phyloP scores from a whole-genome alignment of 2,797 vertebrate species.

The Apogon hyalosoma region DNA sequence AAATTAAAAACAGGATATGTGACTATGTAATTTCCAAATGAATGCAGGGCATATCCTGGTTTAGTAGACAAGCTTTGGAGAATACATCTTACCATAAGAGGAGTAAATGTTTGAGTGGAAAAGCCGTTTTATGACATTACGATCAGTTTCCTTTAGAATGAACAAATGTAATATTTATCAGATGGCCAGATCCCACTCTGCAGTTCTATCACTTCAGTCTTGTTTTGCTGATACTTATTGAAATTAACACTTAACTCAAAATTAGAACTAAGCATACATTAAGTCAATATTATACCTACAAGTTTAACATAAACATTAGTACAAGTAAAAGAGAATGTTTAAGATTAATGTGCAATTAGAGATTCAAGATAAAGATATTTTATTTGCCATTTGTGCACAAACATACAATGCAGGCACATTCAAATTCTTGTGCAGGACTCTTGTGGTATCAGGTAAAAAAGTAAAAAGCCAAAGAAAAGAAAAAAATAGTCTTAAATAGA shows the following conservation, averaged over 20 bases:
- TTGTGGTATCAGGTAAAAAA: no score
- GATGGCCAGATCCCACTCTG: neutral
- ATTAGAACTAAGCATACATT: neutral
- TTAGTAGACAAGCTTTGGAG: neutral
- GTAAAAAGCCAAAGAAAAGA: no score
- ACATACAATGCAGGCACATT: no score
- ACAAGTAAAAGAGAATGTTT: neutral
- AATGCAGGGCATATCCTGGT: constrained; percentile 2
- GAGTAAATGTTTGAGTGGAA: neutral
- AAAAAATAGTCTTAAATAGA: no score
- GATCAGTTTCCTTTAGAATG: no score
- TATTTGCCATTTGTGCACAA: no score
- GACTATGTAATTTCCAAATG: neutral
- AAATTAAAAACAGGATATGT: constrained; percentile 5
- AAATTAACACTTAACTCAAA: neutral
- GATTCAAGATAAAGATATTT: no score
- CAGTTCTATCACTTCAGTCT: neutral
- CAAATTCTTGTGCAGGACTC: no score
- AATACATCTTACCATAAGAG: neutral
- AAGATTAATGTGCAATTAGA: neutral
- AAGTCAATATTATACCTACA: neutral
- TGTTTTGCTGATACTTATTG: neutral
- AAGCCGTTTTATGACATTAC: neutral
- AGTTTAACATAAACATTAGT: neutral
- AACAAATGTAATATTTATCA: no score